phyloP scores from a whole-genome alignment of 2,888 invertebrate genomes.

The Helobdella robusta region DNA sequence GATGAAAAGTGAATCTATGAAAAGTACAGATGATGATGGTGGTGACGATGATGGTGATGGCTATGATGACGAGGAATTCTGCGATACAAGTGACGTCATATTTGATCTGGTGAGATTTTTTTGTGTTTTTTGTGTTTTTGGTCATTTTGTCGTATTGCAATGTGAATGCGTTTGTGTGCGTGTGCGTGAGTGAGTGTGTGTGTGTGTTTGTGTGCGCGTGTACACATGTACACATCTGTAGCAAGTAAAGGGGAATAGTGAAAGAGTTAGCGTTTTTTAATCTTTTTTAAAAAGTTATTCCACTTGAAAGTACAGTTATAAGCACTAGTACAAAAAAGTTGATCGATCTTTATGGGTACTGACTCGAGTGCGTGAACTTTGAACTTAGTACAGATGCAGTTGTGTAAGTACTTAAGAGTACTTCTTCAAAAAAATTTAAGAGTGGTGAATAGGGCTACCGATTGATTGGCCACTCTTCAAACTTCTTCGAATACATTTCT shows the following conservation, averaged over 20 bases:
- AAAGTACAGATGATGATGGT: too few species aligned
- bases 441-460: too few species aligned
- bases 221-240: not conserved
- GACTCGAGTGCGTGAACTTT: too few species aligned
- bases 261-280: not conserved
- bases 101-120: not conserved
- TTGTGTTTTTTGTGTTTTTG: too few species aligned
- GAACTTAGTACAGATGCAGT: too few species aligned
- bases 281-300: not conserved
- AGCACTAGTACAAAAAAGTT: not conserved
- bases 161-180: not conserved
- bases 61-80: conserved; percentile 13
- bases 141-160: too few species aligned
- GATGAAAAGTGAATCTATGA: too few species aligned
- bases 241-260: not conserved
- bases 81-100: conserved; percentile 5
- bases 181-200: not conserved
- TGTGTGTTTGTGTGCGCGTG: not conserved
- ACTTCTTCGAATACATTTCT: too few species aligned
- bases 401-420: too few species aligned
- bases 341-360: too few species aligned
- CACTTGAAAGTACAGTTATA: not conserved
- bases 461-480: too few species aligned
- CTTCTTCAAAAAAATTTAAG: too few species aligned
- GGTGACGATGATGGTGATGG: not conserved